Evolutionary conservation across 1,140 invertebrate genomes (phyloP), one percentile per base, ranked within the genome.

Genomic region (Psilanteris sp.): DNA sequence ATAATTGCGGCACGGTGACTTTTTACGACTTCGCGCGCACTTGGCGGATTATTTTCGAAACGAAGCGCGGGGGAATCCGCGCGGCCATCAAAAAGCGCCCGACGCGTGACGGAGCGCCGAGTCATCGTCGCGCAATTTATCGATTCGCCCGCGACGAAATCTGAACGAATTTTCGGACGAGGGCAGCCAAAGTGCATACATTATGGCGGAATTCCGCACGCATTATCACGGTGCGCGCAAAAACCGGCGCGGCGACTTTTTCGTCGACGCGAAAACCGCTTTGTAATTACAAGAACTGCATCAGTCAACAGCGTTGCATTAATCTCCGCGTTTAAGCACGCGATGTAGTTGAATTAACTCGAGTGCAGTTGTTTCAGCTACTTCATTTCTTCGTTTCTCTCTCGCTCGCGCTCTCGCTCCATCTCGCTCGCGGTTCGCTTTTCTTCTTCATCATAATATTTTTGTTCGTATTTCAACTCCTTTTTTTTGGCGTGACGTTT

Each of bases 271-370:
- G 29, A 74, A 54, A 74, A 62, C 55, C 39, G 61, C 62, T 67
- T 74, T 67, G 62, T 74, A 74, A 67, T 74, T 66, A 59, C 70
- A 48, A 41, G 43, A 57, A 52, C 52, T 59, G 70, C 70, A 54
- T 73, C 70, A 59, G 50, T 73, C 70, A 59, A 73, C 70, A 20
- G 39, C 59, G 48, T 34, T 57, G 52, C 59, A 52, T 73, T 73
- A 73, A 66, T 73, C 70, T 57, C 29, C 52, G 52, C 39, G 59
- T 73, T 73, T 66, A 64, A 22, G 59, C 68, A 50, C 68, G 59
- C 68, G 57, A 57, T 72, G 57, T 64, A 72, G 57, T 72, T 50
- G 48, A 72, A 64, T 64, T 72, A 72, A 62, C 68, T 64, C 57
- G 57, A 64, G 57, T 71, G 55, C 44, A 48, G 67, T 71, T 71